Percentiles rank a stretch among this genome's conserved stretches.
phyloP scores from a whole-genome alignment of 2,113 vertebrate species.

The Orientallactaga bullata region DNA sequence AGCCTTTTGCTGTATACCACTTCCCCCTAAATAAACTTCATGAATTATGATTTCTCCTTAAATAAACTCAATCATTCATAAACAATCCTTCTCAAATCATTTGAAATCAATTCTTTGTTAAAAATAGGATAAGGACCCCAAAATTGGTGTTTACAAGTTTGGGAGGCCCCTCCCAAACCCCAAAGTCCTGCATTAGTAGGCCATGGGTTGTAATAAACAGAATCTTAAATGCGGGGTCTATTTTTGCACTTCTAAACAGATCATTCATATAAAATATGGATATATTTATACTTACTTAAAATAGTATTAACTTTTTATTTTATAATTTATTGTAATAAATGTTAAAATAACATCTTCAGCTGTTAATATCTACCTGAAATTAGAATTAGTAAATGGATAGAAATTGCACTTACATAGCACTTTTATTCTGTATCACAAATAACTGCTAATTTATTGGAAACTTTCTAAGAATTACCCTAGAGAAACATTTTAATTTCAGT shows the following conservation, averaged over 20 bases:
- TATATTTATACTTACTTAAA: constrained; percentile 13
- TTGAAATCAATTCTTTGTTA: too few relatives aligned
- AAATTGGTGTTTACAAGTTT: too few relatives aligned
- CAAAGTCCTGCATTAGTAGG: too few relatives aligned
- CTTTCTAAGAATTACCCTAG: not conserved
- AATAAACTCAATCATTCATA: too few relatives aligned
- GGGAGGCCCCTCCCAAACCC: too few relatives aligned
- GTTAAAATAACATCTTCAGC: not conserved
- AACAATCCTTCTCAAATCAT: too few relatives aligned
- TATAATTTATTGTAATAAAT: not conserved
- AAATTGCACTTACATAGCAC: not conserved
- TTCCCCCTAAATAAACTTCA: too few relatives aligned
- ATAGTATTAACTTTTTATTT: constrained; percentile 9
- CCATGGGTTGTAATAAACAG: not conserved
- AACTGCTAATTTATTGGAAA: constrained; percentile 1
- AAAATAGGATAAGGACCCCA: too few relatives aligned
- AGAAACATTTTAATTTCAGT: not conserved
- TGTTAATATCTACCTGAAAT: not conserved
- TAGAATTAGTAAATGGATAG: constrained; percentile 1
- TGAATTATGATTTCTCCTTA: too few relatives aligned
- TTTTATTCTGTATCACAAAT: not conserved
- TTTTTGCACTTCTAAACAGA: constrained; percentile 42
- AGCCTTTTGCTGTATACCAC: too few relatives aligned
- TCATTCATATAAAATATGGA: not conserved
- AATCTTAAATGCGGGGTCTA: not conserved